Percentiles rank a stretch among this genome's conserved stretches.
Evolutionary conservation across 2,113 vertebrate species (phyloP).

Genomic region (Pantherophis guttatus): DNA sequence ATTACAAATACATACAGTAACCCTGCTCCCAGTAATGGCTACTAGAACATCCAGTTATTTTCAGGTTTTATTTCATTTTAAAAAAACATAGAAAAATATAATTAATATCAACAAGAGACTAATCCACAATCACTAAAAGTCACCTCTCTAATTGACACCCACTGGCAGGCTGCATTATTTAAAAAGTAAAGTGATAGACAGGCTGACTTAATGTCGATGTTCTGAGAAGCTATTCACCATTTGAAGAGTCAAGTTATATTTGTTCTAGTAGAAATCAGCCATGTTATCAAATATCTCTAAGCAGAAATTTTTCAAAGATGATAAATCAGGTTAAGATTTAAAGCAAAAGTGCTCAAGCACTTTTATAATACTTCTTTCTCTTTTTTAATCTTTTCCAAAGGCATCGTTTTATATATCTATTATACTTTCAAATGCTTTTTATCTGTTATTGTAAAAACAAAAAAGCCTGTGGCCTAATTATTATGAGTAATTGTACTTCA

Average conservation of each 20-base stretch:
- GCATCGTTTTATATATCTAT: background rate
- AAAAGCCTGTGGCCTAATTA: slow-evolving; percentile 31
- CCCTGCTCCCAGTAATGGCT: background rate
- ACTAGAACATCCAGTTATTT: background rate
- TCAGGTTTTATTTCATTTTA: background rate
- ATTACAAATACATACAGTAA: background rate
- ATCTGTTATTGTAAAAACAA: background rate
- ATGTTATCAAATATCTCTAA: background rate
- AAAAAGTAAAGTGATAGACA: slow-evolving; percentile 64
- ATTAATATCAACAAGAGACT: slow-evolving; percentile 61
- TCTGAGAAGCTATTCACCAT: background rate
- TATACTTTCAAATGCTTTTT: slow-evolving; percentile 23
- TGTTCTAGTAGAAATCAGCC: background rate
- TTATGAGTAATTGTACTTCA: slow-evolving; percentile 48
- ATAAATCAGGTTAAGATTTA: background rate
- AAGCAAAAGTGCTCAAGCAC: background rate
- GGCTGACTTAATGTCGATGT: slow-evolving; percentile 60
- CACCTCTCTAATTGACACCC: slow-evolving; percentile 60
- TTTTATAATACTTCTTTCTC: slow-evolving; percentile 18
- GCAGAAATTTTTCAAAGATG: background rate
- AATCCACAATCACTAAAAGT: slow-evolving; percentile 60
- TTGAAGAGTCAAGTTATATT: background rate
- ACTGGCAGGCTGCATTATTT: slow-evolving; percentile 57
- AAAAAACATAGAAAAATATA: background rate
- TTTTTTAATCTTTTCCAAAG: background rate